A percentile compares a stretch with the other conserved stretches of the same genome.
phyloP scores from a whole-genome alignment of 2,113 vertebrate genomes.

The Pagrus major region DNA sequence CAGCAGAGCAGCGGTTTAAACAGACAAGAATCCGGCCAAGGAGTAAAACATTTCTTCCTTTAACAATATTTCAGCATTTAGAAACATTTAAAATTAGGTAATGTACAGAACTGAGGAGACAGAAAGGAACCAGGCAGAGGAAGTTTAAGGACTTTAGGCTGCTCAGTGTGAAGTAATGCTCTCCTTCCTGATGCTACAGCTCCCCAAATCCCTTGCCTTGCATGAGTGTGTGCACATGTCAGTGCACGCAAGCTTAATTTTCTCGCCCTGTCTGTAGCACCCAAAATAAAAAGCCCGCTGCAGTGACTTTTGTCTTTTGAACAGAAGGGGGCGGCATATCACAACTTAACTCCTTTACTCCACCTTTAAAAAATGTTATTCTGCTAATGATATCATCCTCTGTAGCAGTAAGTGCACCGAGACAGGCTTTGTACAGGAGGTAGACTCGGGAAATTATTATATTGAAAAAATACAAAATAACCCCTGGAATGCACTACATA shows the following conservation, averaged over 20 bases:
- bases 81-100: not conserved
- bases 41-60: not conserved
- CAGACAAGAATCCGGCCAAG: not conserved
- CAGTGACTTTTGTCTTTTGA: slow-evolving; percentile 20
- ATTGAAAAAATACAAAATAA: not conserved
- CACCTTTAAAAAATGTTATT: not conserved
- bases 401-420: not conserved
- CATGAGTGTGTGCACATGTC: not conserved
- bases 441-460: not conserved
- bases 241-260: not conserved
- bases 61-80: not conserved
- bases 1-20: too few species aligned
- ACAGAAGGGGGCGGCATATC: slow-evolving; percentile 68
- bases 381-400: not conserved
- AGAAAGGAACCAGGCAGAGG: not conserved
- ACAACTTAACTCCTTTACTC: not conserved
- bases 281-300: not conserved
- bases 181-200: not conserved
- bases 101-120: not conserved
- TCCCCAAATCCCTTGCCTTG: not conserved
- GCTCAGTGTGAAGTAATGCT: not conserved
- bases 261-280: not conserved
- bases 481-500: not conserved
- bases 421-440: not conserved
- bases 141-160: not conserved